Conservation (phyloP, 2,113 vertebrate genomes). For the Pangasianodon hypophthalmus region DNA sequence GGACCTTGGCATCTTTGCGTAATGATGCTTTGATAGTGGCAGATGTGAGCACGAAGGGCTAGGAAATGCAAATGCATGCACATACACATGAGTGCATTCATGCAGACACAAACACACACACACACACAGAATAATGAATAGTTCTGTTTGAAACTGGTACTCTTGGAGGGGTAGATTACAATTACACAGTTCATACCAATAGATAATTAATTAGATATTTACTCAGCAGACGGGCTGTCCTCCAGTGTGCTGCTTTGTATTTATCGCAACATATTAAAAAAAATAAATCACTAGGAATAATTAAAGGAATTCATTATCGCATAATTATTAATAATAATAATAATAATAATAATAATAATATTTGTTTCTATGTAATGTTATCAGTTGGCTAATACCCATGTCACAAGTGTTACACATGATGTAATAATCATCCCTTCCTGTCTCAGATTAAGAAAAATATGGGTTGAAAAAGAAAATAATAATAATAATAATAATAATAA, state of each 20-base stretch:
- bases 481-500: too few relatives aligned
- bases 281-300: too few relatives aligned
- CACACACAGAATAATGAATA: slow-evolving; percentile 45
- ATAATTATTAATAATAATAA: too few relatives aligned
- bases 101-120: neutral
- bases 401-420: too few relatives aligned
- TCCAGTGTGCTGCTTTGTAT: neutral
- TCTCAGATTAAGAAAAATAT: too few relatives aligned
- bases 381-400: too few relatives aligned
- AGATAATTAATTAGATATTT: slow-evolving; percentile 46
- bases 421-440: too few relatives aligned
- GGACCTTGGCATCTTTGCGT: slow-evolving; percentile 33
- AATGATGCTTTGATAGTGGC: slow-evolving; percentile 31
- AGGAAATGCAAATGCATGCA: slow-evolving; percentile 8
- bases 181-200: slow-evolving; percentile 43
- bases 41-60: slow-evolving; percentile 24
- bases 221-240: neutral
- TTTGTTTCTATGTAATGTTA: too few relatives aligned
- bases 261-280: neutral
- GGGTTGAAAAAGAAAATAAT: too few relatives aligned
- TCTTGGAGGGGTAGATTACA: slow-evolving; percentile 33
- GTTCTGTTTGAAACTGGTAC: neutral
- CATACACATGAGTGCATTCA: neutral
- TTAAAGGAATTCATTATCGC: too few relatives aligned
- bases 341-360: too few relatives aligned